Evolutionary conservation across 2,113 vertebrate genomes (phyloP), one percentile per base, ranked within the genome.

Genomic region (Eulemur macaco): DNA sequence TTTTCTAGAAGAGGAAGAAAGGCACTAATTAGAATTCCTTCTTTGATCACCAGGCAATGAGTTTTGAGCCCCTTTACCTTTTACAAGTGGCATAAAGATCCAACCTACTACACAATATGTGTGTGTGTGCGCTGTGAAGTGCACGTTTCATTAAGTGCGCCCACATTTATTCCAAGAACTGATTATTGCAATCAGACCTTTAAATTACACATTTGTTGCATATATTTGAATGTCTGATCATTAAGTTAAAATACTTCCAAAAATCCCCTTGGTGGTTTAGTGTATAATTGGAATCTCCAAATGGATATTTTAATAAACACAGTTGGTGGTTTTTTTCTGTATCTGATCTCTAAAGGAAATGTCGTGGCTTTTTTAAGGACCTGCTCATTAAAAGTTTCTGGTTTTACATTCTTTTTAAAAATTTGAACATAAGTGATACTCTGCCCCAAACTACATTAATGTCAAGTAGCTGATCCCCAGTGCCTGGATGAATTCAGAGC

Each of bases 211-310:
- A 88, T 98, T 97, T 97, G 97, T 97, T 96, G 98, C 97, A 98
- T 98, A 97, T 91, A 97, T 98, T 98, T 98, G 96, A 98, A 98
- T 97, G 96, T 97, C 97, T 98, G 94, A 98, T 98, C 95, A 96
- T 97, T 98, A 98, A 96, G 91, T 95, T 95, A 95, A 97, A 97
- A 97, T 95, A 97, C 89, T 97, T 98, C 71, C 97, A 87, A 96
- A 98, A 97, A 96, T 96, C 96, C 95, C 96, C 96, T 95, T 93
- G 86, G 81, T 92, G 34, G 54, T 83, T 97, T 90, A 91, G 68
- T 83, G 39, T 96, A 91, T 98, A 97, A 98, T 97, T 97, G 96
- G 96, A 96, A 97, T 88, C 89, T 96, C 97, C 92, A 92, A 98
- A 92, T 96, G 98, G 94, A 92, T 97, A 96, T 96, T 97, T 97